phyloP scores from a whole-genome alignment of 2,113 vertebrate genomes.

The Machaerirhynchus nigripectus region DNA sequence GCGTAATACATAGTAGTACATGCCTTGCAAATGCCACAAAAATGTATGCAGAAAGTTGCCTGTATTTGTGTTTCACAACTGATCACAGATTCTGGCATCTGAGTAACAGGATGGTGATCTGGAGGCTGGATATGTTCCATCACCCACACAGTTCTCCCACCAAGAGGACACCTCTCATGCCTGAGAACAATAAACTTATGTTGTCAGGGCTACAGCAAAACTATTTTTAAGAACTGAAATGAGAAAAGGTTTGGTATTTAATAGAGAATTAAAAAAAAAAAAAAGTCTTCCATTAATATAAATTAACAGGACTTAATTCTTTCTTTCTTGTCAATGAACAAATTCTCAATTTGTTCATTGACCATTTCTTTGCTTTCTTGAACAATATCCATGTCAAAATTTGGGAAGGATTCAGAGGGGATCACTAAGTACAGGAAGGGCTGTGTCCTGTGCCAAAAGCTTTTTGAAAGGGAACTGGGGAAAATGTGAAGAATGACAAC shows the following conservation, averaged over 20 bases:
- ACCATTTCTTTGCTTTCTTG: background rate
- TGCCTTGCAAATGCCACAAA: background rate
- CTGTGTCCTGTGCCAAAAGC: background rate
- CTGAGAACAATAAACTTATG: conserved; percentile 33
- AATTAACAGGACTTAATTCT: conserved; percentile 17
- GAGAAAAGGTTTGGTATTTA: conserved; percentile 4
- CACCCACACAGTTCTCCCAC: background rate
- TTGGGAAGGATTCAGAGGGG: background rate
- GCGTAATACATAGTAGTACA: background rate
- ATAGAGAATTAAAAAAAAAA: background rate
- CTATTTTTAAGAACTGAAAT: conserved; percentile 20
- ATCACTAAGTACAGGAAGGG: background rate
- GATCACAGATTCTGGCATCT: background rate
- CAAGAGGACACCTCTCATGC: background rate
- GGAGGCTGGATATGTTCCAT: background rate
- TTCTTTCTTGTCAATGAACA: too few species aligned
- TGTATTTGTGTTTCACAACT: background rate
- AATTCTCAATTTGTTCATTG: background rate
- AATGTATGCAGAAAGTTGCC: background rate
- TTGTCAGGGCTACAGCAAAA: conserved; percentile 2
- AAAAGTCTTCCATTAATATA: background rate
- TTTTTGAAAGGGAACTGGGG: background rate
- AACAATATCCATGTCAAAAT: background rate
- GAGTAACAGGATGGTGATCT: background rate
- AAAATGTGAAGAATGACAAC: background rate